Evolutionary conservation across 2,113 vertebrate species (phyloP).

Genomic region (Calyptommatus sinebrachiatus): DNA sequence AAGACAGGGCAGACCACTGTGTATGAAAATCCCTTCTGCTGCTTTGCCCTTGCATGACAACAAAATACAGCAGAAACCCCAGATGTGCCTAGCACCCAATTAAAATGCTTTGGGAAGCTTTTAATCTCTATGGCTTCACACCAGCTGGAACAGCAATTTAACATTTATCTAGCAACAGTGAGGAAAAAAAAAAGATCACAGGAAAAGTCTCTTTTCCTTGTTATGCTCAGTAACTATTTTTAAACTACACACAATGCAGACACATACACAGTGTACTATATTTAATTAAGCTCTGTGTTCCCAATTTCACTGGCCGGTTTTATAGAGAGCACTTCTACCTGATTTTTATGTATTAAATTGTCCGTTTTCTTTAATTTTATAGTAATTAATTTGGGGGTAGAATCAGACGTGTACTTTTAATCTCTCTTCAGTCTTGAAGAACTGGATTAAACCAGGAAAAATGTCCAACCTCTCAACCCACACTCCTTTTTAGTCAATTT

Average conservation of each 20-base stretch:
- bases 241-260: no score
- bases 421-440: no score
- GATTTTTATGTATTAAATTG: background rate
- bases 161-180: background rate
- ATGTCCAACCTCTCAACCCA: no score
- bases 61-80: background rate
- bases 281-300: background rate
- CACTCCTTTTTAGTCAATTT: no score
- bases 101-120: background rate
- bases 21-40: background rate
- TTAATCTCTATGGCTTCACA: rapidly evolving
- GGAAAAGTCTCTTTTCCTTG: background rate
- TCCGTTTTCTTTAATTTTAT: no score
- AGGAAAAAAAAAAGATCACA: background rate
- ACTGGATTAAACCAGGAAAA: no score
- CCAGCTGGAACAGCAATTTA: background rate
- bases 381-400: no score
- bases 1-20: rapidly evolving
- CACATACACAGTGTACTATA: background rate
- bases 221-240: background rate
- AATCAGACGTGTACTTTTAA: no score
- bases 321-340: background rate
- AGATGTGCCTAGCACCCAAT: background rate
- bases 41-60: background rate
- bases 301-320: background rate